A percentile compares a stretch with the other conserved stretches of the same genome.
Conservation (phyloP, 2,797 vertebrate species). For the Rhabdomys pumilio region DNA sequence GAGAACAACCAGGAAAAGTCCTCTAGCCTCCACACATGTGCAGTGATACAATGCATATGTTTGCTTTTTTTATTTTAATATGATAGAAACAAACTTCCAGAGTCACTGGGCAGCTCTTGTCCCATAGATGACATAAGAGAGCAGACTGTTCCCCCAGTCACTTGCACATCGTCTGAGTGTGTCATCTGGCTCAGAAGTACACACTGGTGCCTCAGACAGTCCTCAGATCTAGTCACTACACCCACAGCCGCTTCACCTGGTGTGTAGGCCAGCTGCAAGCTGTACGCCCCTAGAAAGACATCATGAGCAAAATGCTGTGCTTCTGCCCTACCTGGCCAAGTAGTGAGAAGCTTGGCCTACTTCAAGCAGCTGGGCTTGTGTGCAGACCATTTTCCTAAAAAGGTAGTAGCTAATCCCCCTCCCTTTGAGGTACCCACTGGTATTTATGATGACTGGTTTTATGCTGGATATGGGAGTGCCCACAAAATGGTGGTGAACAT, state of each 20-base stretch:
- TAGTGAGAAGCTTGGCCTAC: not conserved
- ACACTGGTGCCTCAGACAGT: not conserved
- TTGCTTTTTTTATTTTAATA: not conserved
- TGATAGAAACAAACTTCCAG: not conserved
- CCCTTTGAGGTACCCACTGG: conserved; percentile 95
- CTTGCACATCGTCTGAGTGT: not conserved
- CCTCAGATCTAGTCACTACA: not conserved
- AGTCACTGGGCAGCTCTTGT: not conserved
- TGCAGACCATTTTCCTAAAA: conserved; percentile 95
- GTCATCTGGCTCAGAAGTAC: not conserved
- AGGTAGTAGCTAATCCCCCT: conserved; percentile 91
- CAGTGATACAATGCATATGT: too few species aligned
- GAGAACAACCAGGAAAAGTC: not conserved
- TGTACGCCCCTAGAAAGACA: too few species aligned
- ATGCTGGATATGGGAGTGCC: conserved; percentile 80
- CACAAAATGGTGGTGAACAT: conserved; percentile 98
- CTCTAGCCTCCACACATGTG: too few species aligned
- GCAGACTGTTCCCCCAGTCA: not conserved
- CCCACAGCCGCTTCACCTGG: not conserved
- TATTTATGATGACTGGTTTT: conserved; percentile 98
- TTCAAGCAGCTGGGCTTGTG: not conserved
- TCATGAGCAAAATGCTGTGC: not conserved
- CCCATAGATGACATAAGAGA: not conserved
- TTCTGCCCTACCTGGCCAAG: not conserved
- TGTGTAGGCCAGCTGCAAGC: not conserved